These are phyloP conservation scores for Hestina assimilis DNA, from an alignment of 1,140 invertebrate species.

Conservation along the genomic window DNA sequence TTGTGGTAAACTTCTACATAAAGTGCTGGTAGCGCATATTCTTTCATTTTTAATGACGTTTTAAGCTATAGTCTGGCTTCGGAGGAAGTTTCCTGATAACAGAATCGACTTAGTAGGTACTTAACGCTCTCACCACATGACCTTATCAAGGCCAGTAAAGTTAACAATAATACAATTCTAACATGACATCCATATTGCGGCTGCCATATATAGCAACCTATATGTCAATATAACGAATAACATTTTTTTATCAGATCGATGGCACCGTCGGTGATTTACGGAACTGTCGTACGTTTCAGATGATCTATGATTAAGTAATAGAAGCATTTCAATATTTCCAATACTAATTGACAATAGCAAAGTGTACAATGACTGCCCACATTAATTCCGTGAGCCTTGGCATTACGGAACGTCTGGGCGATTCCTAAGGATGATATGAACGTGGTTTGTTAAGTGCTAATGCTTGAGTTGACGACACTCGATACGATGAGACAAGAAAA, in stretches of 20 bases:
- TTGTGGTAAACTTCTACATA: no score
- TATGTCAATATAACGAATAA: slow-evolving; percentile 1
- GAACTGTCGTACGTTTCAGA: slow-evolving; percentile 16
- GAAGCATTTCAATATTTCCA: slow-evolving; percentile 44
- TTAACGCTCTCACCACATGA: no score
- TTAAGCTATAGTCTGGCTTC: no score
- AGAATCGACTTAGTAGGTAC: no score
- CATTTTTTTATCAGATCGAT: slow-evolving; percentile 16
- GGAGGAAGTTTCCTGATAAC: no score
- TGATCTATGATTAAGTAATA: slow-evolving; percentile 28
- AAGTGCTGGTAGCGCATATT: no score
- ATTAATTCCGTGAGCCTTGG: slow-evolving; percentile 58
- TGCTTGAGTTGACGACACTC: slow-evolving; percentile 41
- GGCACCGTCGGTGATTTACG: slow-evolving; percentile 17
- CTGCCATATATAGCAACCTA: slow-evolving; percentile 7
- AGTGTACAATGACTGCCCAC: slow-evolving; percentile 60
- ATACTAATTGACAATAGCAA: slow-evolving; percentile 62
- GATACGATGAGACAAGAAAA: slow-evolving; percentile 41
- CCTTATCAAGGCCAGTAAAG: no score
- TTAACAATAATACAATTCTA: no score
- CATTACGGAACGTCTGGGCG: slow-evolving; percentile 66
- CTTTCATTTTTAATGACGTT: no score
- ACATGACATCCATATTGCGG: no score
- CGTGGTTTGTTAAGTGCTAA: slow-evolving; percentile 54
- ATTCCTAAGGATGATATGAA: slow-evolving; percentile 60